Base-by-base conservation (phyloP, 2,797 vertebrate species). In the Sylvia borin region DNA sequence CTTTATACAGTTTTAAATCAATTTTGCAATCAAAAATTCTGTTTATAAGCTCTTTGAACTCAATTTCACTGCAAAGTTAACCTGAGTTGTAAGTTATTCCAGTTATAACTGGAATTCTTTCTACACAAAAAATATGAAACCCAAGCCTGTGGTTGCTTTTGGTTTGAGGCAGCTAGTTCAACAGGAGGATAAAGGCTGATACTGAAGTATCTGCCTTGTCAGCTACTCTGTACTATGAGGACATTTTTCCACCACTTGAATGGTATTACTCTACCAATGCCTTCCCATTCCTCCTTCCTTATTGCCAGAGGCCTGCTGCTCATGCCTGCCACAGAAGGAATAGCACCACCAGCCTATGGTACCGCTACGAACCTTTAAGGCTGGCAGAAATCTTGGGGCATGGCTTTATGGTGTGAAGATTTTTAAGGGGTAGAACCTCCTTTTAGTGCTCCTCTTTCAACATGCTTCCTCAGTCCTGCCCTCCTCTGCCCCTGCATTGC, bases 1-100 rank as follows among this genome's bases (percentile, higher is more conserved):
- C 61, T 77, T 93, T 61, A 77, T 25, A 50, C n/a, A 58, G 38
- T 62, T 89, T 74, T 32, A 87, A 80, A 95, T 77, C 50, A 77
- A 62, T 91, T 92, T 77, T 75, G 86, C 38, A 80, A 80, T 66
- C 75, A 91, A 61, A 20, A 21, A 51, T 72, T 94, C 62, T 92
- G 61, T 77, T 92, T 91, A 65, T 89, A 91, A 96, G 54, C 36
- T 78, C 58, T 88, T 75, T 31, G 43, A 77, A 45, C 34, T 88
- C 54, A 71, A 90, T 92, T 90, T 78, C 89, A 66, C 20, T 50
- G 47, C 20, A 62, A 95, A 91, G 54, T 34, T 68, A 93, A 94
- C 68, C 57, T 48, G 26, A 94, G 19, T 71, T 90, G 29, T 67
- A 89, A 85, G 43, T 65, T 71, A 65, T 54, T 85, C 53, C n/a